Base-by-base conservation (phyloP, 2,113 vertebrate species). In the Scomber japonicus region DNA sequence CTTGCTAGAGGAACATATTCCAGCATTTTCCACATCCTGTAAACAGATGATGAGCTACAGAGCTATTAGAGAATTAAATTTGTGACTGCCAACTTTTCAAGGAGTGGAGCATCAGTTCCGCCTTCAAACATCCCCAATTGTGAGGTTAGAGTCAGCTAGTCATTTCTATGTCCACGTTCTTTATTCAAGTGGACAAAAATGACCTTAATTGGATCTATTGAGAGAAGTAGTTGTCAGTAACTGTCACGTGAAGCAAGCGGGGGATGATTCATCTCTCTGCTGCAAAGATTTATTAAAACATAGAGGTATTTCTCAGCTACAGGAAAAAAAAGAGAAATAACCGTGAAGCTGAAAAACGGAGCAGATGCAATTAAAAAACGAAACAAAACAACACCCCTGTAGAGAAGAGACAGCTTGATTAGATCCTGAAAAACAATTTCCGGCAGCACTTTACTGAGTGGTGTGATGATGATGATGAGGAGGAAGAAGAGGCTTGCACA, bases 361-460 rank as follows among this genome's bases (percentile, higher is more conserved):
- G 12, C 15, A 17, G 30, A 31, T 30, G 4, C 7, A 44, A 44
- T 48, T 13, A 17, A 35, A 57, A 24, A 9, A 44, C 40, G 12
- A 17, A 35, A 57, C n/a, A 9, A 11, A 35, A 11, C 55, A 17
- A 15, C 0, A 60, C 10, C 30, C 65, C 21, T 2, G 11, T 9
- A 54, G 24, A 62, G 50, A 70, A 16, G 48, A 51, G 4, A 11
- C 13, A 54, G 40, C 46, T 5, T 4, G 46, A 54, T 11, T 62
- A 54, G 48, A 46, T 19, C 12, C 27, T 80, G 77, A 21, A 78
- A 86, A 72, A 78, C 11, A 84, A 80, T 74, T 80, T 90, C 77
- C n/a, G 11, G 68, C 71, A 74, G 86, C 87, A 88, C 87, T 91
- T 84, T 93, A 91, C 94, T 93, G 91, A 93, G 88, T 90, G 82